These are phyloP conservation scores for Habroteleia sp. DNA, from an alignment of 2,888 invertebrate species.

Conservation along the genomic window DNA sequence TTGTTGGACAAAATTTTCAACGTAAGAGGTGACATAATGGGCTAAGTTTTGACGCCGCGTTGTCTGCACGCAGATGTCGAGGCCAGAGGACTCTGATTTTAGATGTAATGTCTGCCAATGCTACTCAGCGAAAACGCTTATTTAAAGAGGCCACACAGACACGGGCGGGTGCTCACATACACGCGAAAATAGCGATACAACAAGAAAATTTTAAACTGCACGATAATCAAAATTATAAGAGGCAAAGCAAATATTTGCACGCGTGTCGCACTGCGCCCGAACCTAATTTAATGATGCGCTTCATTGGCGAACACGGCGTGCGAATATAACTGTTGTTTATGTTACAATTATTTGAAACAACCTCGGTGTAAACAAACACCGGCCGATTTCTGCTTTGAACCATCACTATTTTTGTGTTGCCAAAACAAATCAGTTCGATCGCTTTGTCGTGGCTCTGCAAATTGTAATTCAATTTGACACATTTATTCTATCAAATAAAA, in stretches of 20 bases:
- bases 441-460: constrained; percentile 14
- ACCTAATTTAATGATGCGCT: constrained; percentile 4
- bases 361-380: background rate
- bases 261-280: background rate
- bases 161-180: constrained; percentile 27
- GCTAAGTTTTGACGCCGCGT: constrained; percentile 76
- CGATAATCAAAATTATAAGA: constrained; percentile 38
- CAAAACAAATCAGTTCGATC: constrained; percentile 25
- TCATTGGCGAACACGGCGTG: constrained; percentile 2
- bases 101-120: constrained; percentile 71
- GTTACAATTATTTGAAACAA: constrained; percentile 16
- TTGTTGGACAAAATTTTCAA: constrained; percentile 41
- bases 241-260: constrained; percentile 28
- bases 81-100: constrained; percentile 72
- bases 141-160: constrained; percentile 59
- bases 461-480: constrained; percentile 6
- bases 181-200: constrained; percentile 29
- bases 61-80: constrained; percentile 74
- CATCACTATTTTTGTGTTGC: constrained; percentile 32
- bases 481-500: constrained; percentile 3
- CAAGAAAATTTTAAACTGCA: constrained; percentile 32
- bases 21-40: constrained; percentile 72
- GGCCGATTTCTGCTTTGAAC: constrained; percentile 5
- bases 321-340: constrained; percentile 8
- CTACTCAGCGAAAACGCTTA: constrained; percentile 58